Base-by-base conservation (phyloP, 1,140 invertebrate species). In the Cotesia chilonis region DNA sequence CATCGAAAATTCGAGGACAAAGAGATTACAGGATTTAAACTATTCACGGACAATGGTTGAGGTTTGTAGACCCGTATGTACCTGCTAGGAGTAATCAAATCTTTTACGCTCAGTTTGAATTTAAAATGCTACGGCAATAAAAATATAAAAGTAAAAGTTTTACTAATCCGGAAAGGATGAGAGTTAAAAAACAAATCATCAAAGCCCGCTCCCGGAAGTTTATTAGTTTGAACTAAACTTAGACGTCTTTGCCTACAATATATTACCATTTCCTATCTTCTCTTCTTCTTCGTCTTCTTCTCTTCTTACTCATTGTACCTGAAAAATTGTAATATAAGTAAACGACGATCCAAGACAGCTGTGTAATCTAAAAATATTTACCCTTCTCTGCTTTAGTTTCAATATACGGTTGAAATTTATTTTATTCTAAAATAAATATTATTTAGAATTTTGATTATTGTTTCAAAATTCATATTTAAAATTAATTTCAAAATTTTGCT, bases 181-280 rank as follows among this genome's bases (percentile, higher is more conserved):
- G n/a, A 57, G 63, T 28, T 65, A 57, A 72, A 72, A 67, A 52
- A 52, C 17, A 68, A 28, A n/a, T 68, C 37, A 57, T 72, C 71
- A 72, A 72, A 59, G 65, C 20, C 38, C 65, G 35, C 35, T 60
- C 65, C 71, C 64, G 71, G 71, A 72, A 72, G 28, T 68, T 63
- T 59, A 52, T 57, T 35, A 47, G 38, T 51, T 5, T 17, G 12
- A 28, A 47, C 41, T 47, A 47, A 47, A 47, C 41, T 47, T 47
- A 47, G 41, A 47, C 10, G 5, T 47, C 28, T 28, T 52, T 55
- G 14, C 35, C 17, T 38, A 37, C 4, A 20, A 7, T 51, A 37
- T 10, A 64, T 12, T 38, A 37, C 41, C 12, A 64, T 51, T 12
- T n/a, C 51, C 14, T 12, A 28, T 38, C 20, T 65, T 41, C 4